These are phyloP conservation scores for Varanus komodoensis DNA, from an alignment of 2,113 vertebrate genomes.

Conservation along the genomic window DNA sequence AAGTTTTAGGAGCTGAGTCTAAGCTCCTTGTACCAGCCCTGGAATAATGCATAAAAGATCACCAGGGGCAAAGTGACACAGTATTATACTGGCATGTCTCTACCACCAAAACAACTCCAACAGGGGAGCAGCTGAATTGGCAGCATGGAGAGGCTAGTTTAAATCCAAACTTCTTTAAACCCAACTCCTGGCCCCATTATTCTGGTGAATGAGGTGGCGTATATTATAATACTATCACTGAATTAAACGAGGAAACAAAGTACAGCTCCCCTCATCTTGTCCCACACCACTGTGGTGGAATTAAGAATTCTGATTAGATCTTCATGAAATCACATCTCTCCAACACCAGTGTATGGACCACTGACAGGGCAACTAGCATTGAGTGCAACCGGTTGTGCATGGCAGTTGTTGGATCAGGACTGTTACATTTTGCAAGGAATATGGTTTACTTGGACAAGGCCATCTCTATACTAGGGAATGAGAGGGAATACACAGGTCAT, in stretches of 20 bases:
- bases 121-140: not conserved
- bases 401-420: not conserved
- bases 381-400: not conserved
- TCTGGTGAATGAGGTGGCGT: not conserved
- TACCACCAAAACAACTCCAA: not conserved
- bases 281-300: not conserved
- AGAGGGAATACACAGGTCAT: not conserved
- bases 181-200: not conserved
- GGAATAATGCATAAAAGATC: too few relatives aligned
- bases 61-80: not conserved
- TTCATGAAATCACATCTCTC: not conserved
- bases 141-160: not conserved
- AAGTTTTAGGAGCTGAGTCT: too few relatives aligned
- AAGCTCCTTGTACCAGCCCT: not conserved
- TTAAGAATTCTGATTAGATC: not conserved
- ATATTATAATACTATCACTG: not conserved
- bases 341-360: not conserved
- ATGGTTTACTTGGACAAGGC: not conserved
- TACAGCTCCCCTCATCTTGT: not conserved
- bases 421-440: not conserved
- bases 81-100: not conserved
- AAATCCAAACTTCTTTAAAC: not conserved
- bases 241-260: not conserved
- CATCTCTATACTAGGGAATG: not conserved
- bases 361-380: not conserved